A percentile compares a stretch with the other conserved stretches of the same genome.
Evolutionary conservation across 2,113 vertebrate species (phyloP).

Genomic region (Stercorarius parasiticus): DNA sequence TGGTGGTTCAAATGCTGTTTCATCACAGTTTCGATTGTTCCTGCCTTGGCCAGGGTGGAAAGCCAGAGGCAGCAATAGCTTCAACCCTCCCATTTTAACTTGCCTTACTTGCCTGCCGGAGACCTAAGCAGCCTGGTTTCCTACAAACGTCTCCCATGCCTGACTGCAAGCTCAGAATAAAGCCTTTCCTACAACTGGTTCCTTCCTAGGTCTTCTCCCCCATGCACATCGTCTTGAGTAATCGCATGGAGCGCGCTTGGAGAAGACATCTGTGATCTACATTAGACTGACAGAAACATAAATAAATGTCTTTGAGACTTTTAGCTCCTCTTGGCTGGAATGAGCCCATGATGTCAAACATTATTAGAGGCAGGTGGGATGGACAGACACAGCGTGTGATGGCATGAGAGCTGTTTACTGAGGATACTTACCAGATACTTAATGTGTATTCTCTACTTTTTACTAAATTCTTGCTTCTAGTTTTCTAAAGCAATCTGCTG

Average conservation of each 20-base stretch:
- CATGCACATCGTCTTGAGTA: not conserved
- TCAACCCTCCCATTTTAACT: not conserved
- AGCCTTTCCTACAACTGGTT: not conserved
- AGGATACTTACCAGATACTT: not conserved
- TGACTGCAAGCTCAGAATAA: not conserved
- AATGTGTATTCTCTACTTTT: not conserved
- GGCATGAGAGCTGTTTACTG: not conserved
- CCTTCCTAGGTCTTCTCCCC: not conserved
- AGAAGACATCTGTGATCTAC: not conserved
- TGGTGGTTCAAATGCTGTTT: not conserved
- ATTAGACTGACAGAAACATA: accelerated
- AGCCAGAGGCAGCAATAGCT: not conserved
- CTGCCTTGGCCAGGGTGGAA: not conserved
- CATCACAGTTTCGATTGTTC: not conserved
- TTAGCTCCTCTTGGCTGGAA: not conserved
- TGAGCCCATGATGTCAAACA: not conserved
- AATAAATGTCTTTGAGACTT: not conserved
- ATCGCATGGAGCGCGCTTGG: not conserved
- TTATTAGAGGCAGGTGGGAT: not conserved
- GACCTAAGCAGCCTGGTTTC: not conserved
- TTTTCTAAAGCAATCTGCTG: not conserved
- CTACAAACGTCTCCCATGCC: not conserved
- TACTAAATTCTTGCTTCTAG: not conserved
- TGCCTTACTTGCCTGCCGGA: accelerated
- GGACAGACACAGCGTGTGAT: not conserved